Base-by-base conservation (phyloP, 2,113 vertebrate genomes). In the Semnornis frantzii region DNA sequence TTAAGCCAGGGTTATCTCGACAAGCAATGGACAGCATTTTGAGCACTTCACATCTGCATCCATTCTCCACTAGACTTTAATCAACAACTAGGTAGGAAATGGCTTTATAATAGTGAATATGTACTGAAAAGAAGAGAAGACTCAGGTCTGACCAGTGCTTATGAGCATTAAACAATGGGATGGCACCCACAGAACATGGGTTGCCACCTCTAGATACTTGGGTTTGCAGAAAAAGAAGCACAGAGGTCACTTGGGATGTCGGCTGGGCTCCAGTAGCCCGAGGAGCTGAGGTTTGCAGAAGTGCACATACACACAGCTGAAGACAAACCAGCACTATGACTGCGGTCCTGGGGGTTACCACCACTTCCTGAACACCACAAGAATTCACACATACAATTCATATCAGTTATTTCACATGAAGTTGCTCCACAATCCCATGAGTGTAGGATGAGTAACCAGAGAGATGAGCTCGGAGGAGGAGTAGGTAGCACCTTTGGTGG, bases 351-450 rank as follows among this genome's bases (percentile, higher is more conserved):
- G 73, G 82, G 93, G 54, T 88, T 93, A 78, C 86, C 80, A 88
- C 90, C 83, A 90, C 85, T 96, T 96, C 95, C 96, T 94, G 92
- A 78, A 65, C 73, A 78, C 84, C 64, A 54, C 8, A 8, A 75
- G 76, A 66, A 86, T 90, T 93, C 85, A 90, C 92, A 95, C 62
- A 6, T 63, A 93, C 72, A 55, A 8, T 39, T 62, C 83, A 72
- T 88, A 93, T 93, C 89, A 90, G 86, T 65, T 77, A 83, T 48
- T 87, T 90, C 65, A 83, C 83, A 84, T 42, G 16, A 58, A 94
- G 74, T 82, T 86, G 66, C 55, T 95, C 81, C 80, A 66, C 66
- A n/a, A 30, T 88, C 66, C 77, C 77, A 18, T 12, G 88, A 81
- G 65, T 23, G 46, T 42, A 15, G 87, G 69, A 48, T 34, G 65